A percentile compares a stretch with the other conserved stretches of the same genome.
phyloP scores from a whole-genome alignment of 2,797 vertebrate genomes.

The Macroramphosus scolopax region DNA sequence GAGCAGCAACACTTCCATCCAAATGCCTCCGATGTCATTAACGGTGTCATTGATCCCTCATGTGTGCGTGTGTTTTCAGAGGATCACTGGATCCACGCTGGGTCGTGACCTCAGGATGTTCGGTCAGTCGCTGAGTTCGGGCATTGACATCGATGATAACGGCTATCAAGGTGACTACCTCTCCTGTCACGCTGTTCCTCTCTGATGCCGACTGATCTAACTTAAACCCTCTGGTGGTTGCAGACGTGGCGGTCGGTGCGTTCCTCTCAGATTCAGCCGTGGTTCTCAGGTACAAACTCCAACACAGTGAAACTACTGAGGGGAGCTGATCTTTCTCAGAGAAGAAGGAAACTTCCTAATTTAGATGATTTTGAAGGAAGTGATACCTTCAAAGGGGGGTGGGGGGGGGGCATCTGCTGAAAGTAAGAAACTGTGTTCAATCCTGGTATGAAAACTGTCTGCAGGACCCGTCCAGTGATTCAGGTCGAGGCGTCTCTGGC shows the following conservation, averaged over 20 bases:
- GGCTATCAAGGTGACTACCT: conserved; percentile 87
- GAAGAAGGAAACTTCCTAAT: not conserved
- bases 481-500: conserved; percentile 82
- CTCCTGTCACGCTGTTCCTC: too few relatives aligned
- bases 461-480: conserved; percentile 89
- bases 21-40: too few relatives aligned
- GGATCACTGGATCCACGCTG: conserved; percentile 84
- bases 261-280: conserved; percentile 90
- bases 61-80: conserved; percentile 80
- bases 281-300: conserved; percentile 83
- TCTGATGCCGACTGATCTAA: too few relatives aligned
- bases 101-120: conserved; percentile 88
- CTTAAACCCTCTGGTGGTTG: conserved; percentile 15
- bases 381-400: too few relatives aligned
- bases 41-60: too few relatives aligned
- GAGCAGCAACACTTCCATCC: too few relatives aligned
- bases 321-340: not conserved
- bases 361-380: not conserved
- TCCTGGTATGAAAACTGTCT: too few relatives aligned
- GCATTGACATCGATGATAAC: conserved; percentile 90
- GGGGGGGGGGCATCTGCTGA: too few relatives aligned
- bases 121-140: conserved; percentile 91
- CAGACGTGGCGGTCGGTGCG: conserved; percentile 93
- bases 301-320: too few relatives aligned
- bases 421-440: too few relatives aligned